Percentiles rank a stretch among this genome's conserved stretches.
Evolutionary conservation across 1,140 invertebrate genomes (phyloP).

Genomic region (Drosophila auraria): DNA sequence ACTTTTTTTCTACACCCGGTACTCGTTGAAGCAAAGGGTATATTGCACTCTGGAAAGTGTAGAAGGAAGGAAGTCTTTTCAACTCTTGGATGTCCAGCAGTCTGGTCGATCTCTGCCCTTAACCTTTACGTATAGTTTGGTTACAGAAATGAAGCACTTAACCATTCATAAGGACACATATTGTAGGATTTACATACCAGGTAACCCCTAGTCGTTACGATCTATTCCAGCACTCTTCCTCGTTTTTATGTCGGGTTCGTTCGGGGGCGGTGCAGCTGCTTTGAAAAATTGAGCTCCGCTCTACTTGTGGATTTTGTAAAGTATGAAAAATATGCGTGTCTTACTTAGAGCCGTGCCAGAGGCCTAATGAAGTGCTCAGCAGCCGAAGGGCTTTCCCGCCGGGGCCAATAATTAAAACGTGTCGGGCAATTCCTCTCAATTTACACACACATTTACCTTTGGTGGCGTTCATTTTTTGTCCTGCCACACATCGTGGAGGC

Average conservation of each 20-base stretch:
- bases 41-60: not conserved
- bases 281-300: conserved; percentile 75
- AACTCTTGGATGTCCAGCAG: not conserved
- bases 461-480: not conserved
- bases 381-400: conserved; percentile 4
- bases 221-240: not conserved
- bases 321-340: conserved; percentile 77
- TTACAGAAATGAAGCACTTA: too few relatives aligned
- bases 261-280: conserved; percentile 35
- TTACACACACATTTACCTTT: conserved; percentile 31
- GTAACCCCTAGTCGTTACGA: not conserved
- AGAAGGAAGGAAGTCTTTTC: too few relatives aligned
- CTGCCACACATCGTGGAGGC: conserved; percentile 20
- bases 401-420: conserved; percentile 48
- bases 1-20: not conserved
- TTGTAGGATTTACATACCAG: not conserved
- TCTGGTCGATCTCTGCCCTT: too few relatives aligned
- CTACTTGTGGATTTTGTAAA: conserved; percentile 65
- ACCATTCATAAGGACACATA: too few relatives aligned
- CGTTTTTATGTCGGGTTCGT: conserved; percentile 20
- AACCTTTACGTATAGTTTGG: too few relatives aligned
- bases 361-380: conserved; percentile 56
- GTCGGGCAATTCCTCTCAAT: conserved; percentile 33
- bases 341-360: conserved; percentile 45
- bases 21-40: not conserved